Evolutionary conservation across 2,113 vertebrate genomes (phyloP).

Genomic region (Anseranas semipalmata): DNA sequence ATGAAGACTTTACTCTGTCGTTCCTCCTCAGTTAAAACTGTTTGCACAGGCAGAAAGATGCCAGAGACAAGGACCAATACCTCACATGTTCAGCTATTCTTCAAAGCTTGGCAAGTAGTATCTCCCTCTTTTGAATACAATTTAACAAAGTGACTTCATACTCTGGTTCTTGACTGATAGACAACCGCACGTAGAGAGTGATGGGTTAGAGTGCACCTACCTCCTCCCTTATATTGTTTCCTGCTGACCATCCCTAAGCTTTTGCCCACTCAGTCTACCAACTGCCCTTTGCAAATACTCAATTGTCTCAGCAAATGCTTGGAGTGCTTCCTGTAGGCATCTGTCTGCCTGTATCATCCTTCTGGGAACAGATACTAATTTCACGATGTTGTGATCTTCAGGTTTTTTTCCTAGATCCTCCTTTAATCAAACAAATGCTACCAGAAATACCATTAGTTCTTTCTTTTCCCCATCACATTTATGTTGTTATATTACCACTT

Average conservation of each 20-base stretch:
- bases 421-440: neutral
- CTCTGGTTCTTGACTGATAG: neutral
- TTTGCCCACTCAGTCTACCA: neutral
- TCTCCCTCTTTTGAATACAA: neutral
- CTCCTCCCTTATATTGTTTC: neutral
- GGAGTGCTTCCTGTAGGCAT: neutral
- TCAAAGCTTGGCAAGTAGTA: neutral
- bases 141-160: neutral
- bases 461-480: neutral
- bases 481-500: conserved; percentile 11
- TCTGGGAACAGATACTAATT: neutral
- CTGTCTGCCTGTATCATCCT: neutral
- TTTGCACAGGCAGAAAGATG: neutral
- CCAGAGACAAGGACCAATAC: neutral
- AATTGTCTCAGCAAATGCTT: neutral
- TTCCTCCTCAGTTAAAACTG: neutral
- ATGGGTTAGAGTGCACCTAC: neutral
- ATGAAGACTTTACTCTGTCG: neutral
- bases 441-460: neutral
- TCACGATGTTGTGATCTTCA: neutral
- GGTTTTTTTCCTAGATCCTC: neutral
- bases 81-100: neutral
- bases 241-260: neutral
- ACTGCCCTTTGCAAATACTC: neutral
- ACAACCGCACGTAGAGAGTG: fast-evolving